phyloP scores from a whole-genome alignment of 23 tunicate species.

The Styela plicata region DNA sequence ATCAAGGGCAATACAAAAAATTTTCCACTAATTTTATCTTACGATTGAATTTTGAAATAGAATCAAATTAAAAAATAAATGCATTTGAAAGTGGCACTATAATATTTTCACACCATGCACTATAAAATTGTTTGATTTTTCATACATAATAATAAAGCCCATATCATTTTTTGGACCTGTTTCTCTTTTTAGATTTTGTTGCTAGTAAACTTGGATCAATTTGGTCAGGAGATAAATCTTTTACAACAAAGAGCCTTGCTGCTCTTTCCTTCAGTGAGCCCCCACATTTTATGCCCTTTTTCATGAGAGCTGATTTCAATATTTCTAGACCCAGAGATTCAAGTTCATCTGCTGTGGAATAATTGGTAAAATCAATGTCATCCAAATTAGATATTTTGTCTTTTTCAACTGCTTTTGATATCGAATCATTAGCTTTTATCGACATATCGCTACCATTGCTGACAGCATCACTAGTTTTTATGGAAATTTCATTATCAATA shows the following conservation, averaged over 20 bases:
- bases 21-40: too few relatives aligned
- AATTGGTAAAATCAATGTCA: conserved; percentile 3
- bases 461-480: not conserved
- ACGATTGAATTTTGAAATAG: too few relatives aligned
- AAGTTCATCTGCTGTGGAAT: not conserved
- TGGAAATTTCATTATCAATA: not conserved
- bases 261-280: conserved; percentile 17
- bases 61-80: too few relatives aligned
- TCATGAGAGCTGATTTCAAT: not conserved
- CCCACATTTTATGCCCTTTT: conserved; percentile 6
- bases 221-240: conserved; percentile 9
- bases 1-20: too few relatives aligned
- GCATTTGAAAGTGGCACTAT: too few relatives aligned
- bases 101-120: too few relatives aligned
- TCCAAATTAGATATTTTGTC: not conserved
- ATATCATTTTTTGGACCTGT: not conserved
- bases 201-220: not conserved
- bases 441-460: too few relatives aligned
- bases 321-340: not conserved
- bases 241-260: not conserved
- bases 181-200: not conserved
- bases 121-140: too few relatives aligned
- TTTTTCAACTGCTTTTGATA: not conserved
- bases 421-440: too few relatives aligned
- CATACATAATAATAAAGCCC: too few relatives aligned